Base-by-base conservation (phyloP, 92 coral and sea anemone species). In the Pocillopora meandrina region DNA sequence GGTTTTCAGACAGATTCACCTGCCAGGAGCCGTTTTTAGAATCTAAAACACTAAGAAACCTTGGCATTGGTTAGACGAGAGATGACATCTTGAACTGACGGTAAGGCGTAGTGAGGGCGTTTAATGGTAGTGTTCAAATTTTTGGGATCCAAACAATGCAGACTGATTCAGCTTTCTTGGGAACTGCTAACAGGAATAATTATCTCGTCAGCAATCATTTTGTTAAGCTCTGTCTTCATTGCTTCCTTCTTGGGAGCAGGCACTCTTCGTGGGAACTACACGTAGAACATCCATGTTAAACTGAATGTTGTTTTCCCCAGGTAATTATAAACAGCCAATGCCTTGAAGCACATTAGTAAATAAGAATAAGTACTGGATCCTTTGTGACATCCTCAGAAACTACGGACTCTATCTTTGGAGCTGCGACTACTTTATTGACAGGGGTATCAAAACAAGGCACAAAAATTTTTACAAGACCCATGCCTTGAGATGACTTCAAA, bases 381-480 rank as follows among this genome's bases (percentile, higher is more conserved):
- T 42, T 23, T 12, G 68, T 58, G 33, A 76, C n/a, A 59, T 15
- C 58, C 75, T 71, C 75, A 71, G 75, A 52, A 35, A 71, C 75
- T 42, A 34, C 64, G 17, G 52, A 15, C 56, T 71, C 65, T 75
- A 1, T 65, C 70, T 9, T 52, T 35, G 61, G 35, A 16, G 76
- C 13, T 36, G 85, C 69, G 56, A 57, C 77, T 23, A 81, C 69
- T 69, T 81, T 81, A 56, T 81, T 81, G 76, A 68, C 85, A 66
- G 85, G 66, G 65, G 72, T 52, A 71, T 81, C 65, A 81, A 68
- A 67, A 81, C 76, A 69, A 31, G 77, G 75, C 10, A 81, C 85
- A 77, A 81, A 69, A 69, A 81, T 81, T 65, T 81, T 70, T 59
- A 70, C 85, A 56, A 81, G 85, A 70, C 85, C 85, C 70, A 65